Evolutionary conservation across 2,797 vertebrate species (phyloP), one percentile per base, ranked within the genome.

Genomic region (Sebastes nivosus): DNA sequence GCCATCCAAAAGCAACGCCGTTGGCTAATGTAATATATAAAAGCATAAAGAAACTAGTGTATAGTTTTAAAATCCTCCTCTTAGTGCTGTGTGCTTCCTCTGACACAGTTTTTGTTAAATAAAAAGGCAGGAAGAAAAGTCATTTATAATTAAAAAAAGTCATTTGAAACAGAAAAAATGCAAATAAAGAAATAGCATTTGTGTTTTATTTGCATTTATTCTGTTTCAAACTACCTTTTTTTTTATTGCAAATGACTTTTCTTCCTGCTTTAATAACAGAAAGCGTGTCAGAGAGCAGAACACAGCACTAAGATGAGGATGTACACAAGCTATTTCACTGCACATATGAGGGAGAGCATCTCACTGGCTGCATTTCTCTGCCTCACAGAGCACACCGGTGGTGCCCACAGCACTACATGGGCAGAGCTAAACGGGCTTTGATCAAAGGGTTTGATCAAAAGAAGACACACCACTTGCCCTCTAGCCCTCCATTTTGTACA

Each of bases 321-420:
- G 71, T 30, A 65, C 38, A 72, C 54, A 6, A 79, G 67, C 36
- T 64, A 34, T 72, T 84, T 79, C 78, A 54, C 74, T 22, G 75
- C 91, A 72, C 83, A 87, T 88, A 71, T 71, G 78, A 88, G 83
- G 84, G 54, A 85, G 69, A 88, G 81, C 82, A 71, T 90, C 87
- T 90, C 85, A 72, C 87, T 68, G 90, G 88, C 87, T 91, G 78
- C 67, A 81, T 81, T 71, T 75, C 86, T 89, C 85, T 89, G 88
- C 82, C 89, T 92, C 88, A 77, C 88, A 67, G 89, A 92, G 93
- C 91, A 91, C 91, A 90, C 91, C 90, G 93, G 89, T 90, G 93
- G 93, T 94, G 94, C 93, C 93, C 93, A 94, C 92, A 95, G 94
- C 94, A 90, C 94, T 95, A 94, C 94, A 95, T 91, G 94, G 94